Evolutionary conservation across 2,888 invertebrate species (phyloP), one percentile per base, ranked within the genome.

Genomic region (Clivina fossor): DNA sequence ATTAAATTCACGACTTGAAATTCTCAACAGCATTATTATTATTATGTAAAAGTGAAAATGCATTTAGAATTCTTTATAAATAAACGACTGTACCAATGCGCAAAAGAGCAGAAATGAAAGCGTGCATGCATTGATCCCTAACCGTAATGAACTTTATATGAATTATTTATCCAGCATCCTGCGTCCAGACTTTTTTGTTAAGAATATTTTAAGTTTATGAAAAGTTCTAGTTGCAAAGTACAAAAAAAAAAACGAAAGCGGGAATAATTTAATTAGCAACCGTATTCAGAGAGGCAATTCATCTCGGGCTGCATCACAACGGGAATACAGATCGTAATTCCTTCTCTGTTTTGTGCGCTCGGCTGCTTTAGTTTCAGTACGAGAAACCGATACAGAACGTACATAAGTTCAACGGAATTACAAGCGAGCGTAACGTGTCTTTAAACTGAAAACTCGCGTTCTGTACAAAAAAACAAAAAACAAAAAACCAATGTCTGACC

Each of bases 141-240:
- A n/a, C n/a, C n/a, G n/a, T 56, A 50, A 49, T 35, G 38, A 35
- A 35, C 35, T 35, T 40, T 30, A 26, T 49, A 49, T 47, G 48
- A 32, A 48, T 40, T 47, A 56, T 56, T 56, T 43, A 49, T 49
- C 43, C 43, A 30, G 56, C 35, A 49, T 49, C 44, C 43, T 49
- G 40, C 28, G 28, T 32, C 37, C 26, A 37, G 44, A 44, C 40
- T 56, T 33, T n/a, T n/a, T 35, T 43, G 44, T 41, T 50, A 40
- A 38, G 26, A 50, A 37, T 35, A 53, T 32, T 35, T 20, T 35
- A 43, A 53, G 35, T 53, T 43, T 38, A 24, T 33, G 43, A 53
- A 50, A 44, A 44, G 15, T 44, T 44, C 18, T 44, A 44, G 44
- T 28, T 26, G 30, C 18, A 18, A 30, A 30, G 13, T 40, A 19